phyloP scores from a whole-genome alignment of 2,113 vertebrate species.

The Ellobius talpinus region DNA sequence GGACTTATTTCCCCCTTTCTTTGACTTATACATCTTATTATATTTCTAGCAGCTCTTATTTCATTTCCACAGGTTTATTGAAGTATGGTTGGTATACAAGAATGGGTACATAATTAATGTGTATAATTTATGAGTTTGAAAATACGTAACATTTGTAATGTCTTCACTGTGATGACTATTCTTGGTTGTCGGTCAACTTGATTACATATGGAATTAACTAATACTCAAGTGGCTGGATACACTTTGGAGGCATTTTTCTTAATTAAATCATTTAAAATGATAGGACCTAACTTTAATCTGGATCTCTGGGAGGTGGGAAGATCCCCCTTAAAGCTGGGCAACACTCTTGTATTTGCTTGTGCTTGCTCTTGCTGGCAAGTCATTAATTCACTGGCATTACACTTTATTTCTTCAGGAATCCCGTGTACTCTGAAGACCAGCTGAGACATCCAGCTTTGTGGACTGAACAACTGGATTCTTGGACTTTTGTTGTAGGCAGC shows the following conservation, averaged over 20 bases:
- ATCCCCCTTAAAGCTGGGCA: background rate
- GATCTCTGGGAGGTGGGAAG: background rate
- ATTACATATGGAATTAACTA: background rate
- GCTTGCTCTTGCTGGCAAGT: background rate
- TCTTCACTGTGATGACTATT: background rate
- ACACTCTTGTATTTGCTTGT: background rate
- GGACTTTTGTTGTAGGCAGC: background rate
- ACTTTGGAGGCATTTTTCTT: background rate
- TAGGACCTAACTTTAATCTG: background rate
- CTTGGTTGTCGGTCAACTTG: background rate
- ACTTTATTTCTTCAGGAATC: background rate
- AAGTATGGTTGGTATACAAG: background rate
- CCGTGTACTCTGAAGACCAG: background rate
- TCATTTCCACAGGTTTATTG: background rate
- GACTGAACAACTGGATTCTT: background rate
- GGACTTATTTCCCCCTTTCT: background rate
- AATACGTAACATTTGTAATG: background rate
- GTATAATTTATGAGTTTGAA: background rate
- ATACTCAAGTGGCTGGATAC: background rate
- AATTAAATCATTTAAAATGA: background rate
- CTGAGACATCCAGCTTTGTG: background rate
- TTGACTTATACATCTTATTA: background rate
- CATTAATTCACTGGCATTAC: background rate
- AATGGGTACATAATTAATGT: background rate
- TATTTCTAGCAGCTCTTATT: background rate